These are phyloP conservation scores for Propithecus deckenii DNA, from an alignment of 2,797 vertebrate genomes.

Conservation along the genomic window DNA sequence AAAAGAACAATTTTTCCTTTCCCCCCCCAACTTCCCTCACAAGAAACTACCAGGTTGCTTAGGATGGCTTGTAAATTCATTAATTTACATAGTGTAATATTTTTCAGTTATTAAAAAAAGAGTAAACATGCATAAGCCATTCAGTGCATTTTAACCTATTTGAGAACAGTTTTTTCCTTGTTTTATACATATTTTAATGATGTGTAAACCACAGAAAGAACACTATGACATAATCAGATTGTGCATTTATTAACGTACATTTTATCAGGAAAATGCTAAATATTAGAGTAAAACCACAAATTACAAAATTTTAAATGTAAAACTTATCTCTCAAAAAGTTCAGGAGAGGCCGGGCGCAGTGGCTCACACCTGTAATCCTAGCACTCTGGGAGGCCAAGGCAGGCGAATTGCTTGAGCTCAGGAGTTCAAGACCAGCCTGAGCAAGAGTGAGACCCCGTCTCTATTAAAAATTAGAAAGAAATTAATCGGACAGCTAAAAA, in stretches of 20 bases:
- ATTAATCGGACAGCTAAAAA: no score
- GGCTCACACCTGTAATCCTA: no score
- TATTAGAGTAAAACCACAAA: background rate
- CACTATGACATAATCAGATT: background rate
- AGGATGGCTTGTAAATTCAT: background rate
- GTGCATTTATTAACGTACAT: background rate
- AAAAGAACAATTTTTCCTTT: background rate
- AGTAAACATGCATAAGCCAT: background rate
- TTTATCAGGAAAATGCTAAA: background rate
- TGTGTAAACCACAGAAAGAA: slow-evolving; percentile 2
- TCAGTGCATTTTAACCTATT: background rate
- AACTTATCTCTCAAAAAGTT: background rate
- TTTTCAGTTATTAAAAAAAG: background rate
- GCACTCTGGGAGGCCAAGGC: no score
- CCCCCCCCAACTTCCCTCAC: background rate
- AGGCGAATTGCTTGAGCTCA: no score
- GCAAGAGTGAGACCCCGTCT: no score
- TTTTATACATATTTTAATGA: slow-evolving; percentile 6
- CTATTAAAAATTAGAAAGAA: no score
- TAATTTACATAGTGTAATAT: background rate
- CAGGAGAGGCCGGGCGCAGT: no score
- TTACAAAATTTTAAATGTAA: background rate
- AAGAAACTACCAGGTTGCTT: background rate
- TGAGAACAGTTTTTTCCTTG: background rate
- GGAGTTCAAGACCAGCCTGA: no score